phyloP scores from a whole-genome alignment of 2,888 invertebrate genomes.

The Hydrotaea cyrtoneurina region DNA sequence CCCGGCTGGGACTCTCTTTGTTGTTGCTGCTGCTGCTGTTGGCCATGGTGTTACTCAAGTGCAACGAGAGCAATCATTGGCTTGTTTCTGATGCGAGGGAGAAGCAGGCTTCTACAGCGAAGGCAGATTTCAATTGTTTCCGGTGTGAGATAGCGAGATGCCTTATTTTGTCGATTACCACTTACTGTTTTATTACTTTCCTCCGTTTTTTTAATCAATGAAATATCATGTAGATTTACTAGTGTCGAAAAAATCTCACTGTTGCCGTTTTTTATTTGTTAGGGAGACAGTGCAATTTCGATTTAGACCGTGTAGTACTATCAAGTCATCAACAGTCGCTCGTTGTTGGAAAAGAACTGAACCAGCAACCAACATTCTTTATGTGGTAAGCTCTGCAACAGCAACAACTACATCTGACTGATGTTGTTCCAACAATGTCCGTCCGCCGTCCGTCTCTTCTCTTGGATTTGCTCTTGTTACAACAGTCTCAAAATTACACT shows the following conservation, averaged over 20 bases:
- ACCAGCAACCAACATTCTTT: constrained; percentile 57
- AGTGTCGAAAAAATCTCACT: constrained; percentile 23
- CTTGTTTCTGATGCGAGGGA: neutral
- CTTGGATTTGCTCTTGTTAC: constrained; percentile 49
- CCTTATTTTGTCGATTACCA: neutral
- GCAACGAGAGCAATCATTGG: constrained; percentile 44
- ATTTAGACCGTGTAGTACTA: constrained; percentile 21
- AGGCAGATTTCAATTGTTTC: constrained; percentile 22
- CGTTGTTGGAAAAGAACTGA: constrained; percentile 53
- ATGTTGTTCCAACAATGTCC: constrained; percentile 22
- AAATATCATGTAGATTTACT: neutral
- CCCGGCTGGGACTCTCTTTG: constrained; percentile 80
- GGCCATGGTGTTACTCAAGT: constrained; percentile 59
- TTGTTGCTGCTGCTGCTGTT: constrained; percentile 71
- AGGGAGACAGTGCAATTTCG: constrained; percentile 56
- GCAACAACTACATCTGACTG: neutral
- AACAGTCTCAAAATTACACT: constrained; percentile 42
- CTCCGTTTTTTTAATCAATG: neutral
- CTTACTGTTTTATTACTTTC: neutral
- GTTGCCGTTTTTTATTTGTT: neutral
- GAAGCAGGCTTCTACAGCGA: neutral
- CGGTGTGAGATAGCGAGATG: constrained; percentile 23
- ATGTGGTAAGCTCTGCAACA: constrained; percentile 56
- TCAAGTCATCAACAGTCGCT: constrained; percentile 53
- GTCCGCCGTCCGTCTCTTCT: constrained; percentile 15